Evolutionary conservation across 2,888 invertebrate species (phyloP).

Genomic region (Lasioglossum vierecki): DNA sequence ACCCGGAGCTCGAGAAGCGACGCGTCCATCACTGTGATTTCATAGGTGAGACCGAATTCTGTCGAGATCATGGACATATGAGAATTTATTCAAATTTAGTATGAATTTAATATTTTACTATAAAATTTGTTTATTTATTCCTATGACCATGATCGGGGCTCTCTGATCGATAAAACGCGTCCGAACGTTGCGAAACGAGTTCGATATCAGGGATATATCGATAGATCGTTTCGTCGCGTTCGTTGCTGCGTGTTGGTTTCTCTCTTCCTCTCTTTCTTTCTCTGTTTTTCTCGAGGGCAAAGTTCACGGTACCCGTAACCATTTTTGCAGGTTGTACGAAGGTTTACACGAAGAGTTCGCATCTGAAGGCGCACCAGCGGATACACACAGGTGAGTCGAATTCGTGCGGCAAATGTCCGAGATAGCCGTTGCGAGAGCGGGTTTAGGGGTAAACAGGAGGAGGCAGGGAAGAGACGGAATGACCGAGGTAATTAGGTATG

Average conservation of each 20-base stretch:
- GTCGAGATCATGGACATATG: too few species aligned
- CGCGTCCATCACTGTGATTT: conserved; percentile 98
- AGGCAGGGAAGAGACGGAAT: conserved; percentile 39
- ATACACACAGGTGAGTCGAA: conserved; percentile 95
- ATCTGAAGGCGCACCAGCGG: conserved; percentile 98
- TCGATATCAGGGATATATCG: not conserved
- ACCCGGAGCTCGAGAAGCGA: conserved; percentile 97
- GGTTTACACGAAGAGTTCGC: conserved; percentile 99
- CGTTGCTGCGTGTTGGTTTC: not conserved
- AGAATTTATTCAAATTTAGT: too few species aligned
- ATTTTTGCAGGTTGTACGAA: conserved; percentile 95
- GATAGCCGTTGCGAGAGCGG: conserved; percentile 12
- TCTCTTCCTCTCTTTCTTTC: not conserved
- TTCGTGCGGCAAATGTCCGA: conserved; percentile 11
- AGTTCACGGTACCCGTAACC: not conserved
- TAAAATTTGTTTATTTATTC: too few species aligned
- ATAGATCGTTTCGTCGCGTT: not conserved
- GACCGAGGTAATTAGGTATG: conserved; percentile 74
- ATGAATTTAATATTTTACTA: too few species aligned
- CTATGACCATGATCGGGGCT: too few species aligned
- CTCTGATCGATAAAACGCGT: too few species aligned
- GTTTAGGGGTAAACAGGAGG: conserved; percentile 33
- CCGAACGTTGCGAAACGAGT: not conserved
- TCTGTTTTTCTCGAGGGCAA: not conserved
- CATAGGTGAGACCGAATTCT: conserved; percentile 87